phyloP scores from a whole-genome alignment of 2,113 vertebrate species.

The Hydrolagus affinis region DNA sequence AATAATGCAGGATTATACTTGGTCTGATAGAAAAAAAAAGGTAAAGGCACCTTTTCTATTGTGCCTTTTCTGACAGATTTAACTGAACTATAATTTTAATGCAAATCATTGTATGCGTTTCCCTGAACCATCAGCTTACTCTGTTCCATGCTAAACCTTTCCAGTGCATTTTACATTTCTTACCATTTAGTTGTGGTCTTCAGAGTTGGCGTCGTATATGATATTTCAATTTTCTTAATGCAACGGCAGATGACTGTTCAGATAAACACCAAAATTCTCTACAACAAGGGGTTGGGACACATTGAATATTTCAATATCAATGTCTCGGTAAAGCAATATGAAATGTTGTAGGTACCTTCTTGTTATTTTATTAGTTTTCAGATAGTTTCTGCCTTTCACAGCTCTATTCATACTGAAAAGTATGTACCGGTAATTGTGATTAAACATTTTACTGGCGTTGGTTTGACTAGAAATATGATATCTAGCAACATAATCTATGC shows the following conservation, averaged over 20 bases:
- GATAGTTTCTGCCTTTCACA: neutral
- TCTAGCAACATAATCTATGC: neutral
- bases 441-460: neutral
- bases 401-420: neutral
- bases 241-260: neutral
- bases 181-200: neutral
- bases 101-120: neutral
- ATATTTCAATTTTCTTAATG: neutral
- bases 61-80: neutral
- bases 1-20: constrained; percentile 32
- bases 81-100: constrained; percentile 10
- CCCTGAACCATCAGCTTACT: neutral
- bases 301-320: neutral
- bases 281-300: neutral
- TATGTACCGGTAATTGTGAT: neutral
- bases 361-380: neutral
- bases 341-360: neutral
- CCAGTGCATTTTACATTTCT: neutral
- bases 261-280: neutral
- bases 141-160: neutral
- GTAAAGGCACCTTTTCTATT: constrained; percentile 20
- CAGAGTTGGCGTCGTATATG: neutral
- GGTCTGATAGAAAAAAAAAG: neutral
- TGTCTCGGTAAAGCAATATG: neutral
- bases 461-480: neutral